These are phyloP conservation scores for Theonella swinhoei DNA, from an alignment of 37 sponge, comb jelly and placozoan species.

Conservation along the genomic window DNA sequence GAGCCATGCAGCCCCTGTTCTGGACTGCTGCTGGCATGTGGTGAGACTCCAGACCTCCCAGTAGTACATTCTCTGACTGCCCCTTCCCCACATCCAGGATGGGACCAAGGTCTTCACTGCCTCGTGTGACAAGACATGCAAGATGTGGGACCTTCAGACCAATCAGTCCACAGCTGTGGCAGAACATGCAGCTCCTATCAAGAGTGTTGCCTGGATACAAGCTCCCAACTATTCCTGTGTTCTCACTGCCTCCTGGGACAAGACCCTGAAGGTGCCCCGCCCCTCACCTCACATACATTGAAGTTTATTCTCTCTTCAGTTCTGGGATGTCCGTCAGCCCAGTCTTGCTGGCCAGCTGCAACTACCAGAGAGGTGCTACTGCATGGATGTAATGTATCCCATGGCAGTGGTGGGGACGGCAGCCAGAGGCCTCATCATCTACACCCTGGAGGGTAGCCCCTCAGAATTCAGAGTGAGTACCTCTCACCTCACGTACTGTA, in stretches of 20 bases:
- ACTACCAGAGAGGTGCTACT: conserved; percentile 91
- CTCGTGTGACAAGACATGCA: conserved; percentile 93
- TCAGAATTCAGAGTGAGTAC: conserved; percentile 70
- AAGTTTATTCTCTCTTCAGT: conserved; percentile 46
- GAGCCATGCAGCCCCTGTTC: conserved; percentile 84
- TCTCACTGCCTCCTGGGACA: conserved; percentile 97
- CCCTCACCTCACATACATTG: background rate
- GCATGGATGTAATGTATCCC: conserved; percentile 90
- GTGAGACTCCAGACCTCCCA: too few relatives aligned
- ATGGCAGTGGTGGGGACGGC: conserved; percentile 90
- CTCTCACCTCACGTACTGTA: background rate
- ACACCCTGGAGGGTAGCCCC: conserved; percentile 77
- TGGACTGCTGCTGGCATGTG: conserved; percentile 91
- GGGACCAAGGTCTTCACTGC: conserved; percentile 84
- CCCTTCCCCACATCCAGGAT: conserved; percentile 25
- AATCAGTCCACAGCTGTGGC: conserved; percentile 90
- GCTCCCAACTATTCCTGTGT: conserved; percentile 80
- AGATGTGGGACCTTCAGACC: conserved; percentile 95
- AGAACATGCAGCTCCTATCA: conserved; percentile 92
- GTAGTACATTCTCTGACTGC: background rate
- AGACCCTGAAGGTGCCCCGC: conserved; percentile 86
- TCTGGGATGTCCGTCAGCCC: conserved; percentile 90
- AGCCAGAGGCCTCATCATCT: conserved; percentile 60
- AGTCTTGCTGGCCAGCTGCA: conserved; percentile 75
- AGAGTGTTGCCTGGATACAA: conserved; percentile 89